phyloP scores from a whole-genome alignment of 1,140 invertebrate species.

The Bicyclus anynana region DNA sequence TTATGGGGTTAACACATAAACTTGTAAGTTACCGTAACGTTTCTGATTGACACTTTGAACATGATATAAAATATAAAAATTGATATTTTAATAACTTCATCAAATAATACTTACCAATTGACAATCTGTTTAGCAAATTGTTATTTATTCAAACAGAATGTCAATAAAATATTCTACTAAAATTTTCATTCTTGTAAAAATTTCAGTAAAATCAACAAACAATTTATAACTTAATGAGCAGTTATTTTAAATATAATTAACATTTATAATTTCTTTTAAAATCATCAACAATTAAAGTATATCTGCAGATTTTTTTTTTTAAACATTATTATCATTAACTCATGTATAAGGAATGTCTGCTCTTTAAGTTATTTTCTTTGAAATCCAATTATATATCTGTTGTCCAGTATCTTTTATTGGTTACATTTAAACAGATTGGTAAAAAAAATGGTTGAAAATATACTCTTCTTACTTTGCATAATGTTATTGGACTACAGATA shows the following conservation, averaged over 20 bases:
- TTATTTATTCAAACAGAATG: slow-evolving; percentile 3
- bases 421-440: too few relatives aligned
- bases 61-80: slow-evolving; percentile 12
- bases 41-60: slow-evolving; percentile 74
- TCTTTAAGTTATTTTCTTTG: background rate
- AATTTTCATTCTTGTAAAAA: slow-evolving; percentile 14
- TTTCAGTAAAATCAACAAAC: slow-evolving; percentile 1
- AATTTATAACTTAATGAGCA: background rate
- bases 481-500: too few relatives aligned
- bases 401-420: background rate
- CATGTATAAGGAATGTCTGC: background rate
- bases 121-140: slow-evolving; percentile 14
- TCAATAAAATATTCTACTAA: background rate
- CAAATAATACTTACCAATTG: slow-evolving; percentile 17
- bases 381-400: background rate
- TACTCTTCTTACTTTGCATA: too few relatives aligned
- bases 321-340: too few relatives aligned
- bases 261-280: too few relatives aligned
- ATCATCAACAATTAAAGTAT: too few relatives aligned
- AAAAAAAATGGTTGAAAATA: too few relatives aligned
- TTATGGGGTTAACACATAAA: slow-evolving; percentile 58
- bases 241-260: background rate
- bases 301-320: too few relatives aligned
- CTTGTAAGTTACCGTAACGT: slow-evolving; percentile 35
- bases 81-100: background rate